These are phyloP conservation scores for Ectemnius lituratus DNA, from an alignment of 2,888 invertebrate genomes.

Conservation along the genomic window DNA sequence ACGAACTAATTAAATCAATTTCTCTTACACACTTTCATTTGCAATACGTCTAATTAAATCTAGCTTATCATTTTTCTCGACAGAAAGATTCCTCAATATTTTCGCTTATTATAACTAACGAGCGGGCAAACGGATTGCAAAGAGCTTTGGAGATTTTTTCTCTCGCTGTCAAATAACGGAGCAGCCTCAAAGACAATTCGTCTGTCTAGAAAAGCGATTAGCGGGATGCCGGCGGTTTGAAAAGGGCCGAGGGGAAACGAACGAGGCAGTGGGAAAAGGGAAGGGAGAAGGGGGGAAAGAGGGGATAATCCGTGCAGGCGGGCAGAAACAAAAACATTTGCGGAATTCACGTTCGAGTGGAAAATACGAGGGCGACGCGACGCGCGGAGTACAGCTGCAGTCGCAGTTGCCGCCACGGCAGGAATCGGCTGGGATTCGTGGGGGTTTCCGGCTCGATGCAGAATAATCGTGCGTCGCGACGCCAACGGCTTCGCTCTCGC, in stretches of 20 bases:
- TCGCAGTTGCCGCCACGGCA: neutral
- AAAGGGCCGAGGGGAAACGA: too few relatives aligned
- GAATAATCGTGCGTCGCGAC: constrained; percentile 48
- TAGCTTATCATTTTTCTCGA: too few relatives aligned
- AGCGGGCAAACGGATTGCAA: neutral
- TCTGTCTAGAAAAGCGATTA: too few relatives aligned
- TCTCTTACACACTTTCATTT: too few relatives aligned
- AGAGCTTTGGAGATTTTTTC: neutral
- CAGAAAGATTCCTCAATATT: too few relatives aligned
- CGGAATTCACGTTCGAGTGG: constrained; percentile 28
- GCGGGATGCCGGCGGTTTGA: too few relatives aligned
- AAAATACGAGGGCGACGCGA: constrained; percentile 17
- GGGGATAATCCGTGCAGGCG: constrained; percentile 26
- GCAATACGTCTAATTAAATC: too few relatives aligned
- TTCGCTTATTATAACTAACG: neutral
- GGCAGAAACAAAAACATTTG: constrained; percentile 37
- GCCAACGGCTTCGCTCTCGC: constrained; percentile 26
- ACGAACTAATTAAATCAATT: too few relatives aligned
- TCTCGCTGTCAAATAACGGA: neutral
- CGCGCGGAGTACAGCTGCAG: neutral
- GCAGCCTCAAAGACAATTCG: too few relatives aligned
- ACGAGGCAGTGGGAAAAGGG: neutral
- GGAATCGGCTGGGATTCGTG: constrained; percentile 36
- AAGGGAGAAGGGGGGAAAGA: constrained; percentile 16
- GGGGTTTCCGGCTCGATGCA: constrained; percentile 44